These are phyloP conservation scores for Tenebrosternarchus preto DNA, from an alignment of 2,113 vertebrate species.

Conservation along the genomic window DNA sequence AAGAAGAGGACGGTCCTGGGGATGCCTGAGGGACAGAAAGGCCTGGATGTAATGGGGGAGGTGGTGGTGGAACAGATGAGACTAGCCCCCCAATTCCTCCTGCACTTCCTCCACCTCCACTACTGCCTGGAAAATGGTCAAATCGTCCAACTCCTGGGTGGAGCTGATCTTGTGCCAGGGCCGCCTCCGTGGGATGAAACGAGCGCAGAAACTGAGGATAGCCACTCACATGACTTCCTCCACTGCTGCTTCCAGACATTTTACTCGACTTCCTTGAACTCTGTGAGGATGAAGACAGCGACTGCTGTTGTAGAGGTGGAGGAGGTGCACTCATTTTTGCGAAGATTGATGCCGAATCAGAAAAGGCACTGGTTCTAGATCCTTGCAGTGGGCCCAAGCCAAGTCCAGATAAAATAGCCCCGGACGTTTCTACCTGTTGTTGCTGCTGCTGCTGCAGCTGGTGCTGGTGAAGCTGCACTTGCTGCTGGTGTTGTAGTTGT, in stretches of 20 bases:
- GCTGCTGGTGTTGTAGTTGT: conserved; percentile 81
- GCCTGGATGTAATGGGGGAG: conserved; percentile 78
- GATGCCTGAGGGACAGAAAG: conserved; percentile 77
- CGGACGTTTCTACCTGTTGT: conserved; percentile 78
- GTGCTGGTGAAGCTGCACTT: conserved; percentile 81
- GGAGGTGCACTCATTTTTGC: conserved; percentile 83
- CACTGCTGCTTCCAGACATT: conserved; percentile 71
- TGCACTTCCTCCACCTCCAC: conserved; percentile 74
- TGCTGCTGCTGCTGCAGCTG: conserved; percentile 81
- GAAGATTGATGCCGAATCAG: conserved; percentile 81
- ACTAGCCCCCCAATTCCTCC: conserved; percentile 79
- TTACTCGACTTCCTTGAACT: conserved; percentile 80
- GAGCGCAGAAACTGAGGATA: conserved; percentile 82
- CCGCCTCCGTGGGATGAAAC: conserved; percentile 79
- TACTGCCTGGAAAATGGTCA: conserved; percentile 78
- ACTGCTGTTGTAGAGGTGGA: conserved; percentile 78
- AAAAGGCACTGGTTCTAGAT: conserved; percentile 81
- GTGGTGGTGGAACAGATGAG: conserved; percentile 78
- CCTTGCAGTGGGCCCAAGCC: conserved; percentile 79
- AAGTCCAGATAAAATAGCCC: conserved; percentile 81
- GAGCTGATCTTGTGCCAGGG: conserved; percentile 79
- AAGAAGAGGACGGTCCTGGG: conserved; percentile 77
- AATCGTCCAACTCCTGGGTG: conserved; percentile 77
- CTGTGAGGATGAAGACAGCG: conserved; percentile 77
- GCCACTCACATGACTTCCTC: conserved; percentile 74